These are phyloP conservation scores for Tenebrosternarchus preto DNA, from an alignment of 2,113 vertebrate genomes.

Conservation along the genomic window DNA sequence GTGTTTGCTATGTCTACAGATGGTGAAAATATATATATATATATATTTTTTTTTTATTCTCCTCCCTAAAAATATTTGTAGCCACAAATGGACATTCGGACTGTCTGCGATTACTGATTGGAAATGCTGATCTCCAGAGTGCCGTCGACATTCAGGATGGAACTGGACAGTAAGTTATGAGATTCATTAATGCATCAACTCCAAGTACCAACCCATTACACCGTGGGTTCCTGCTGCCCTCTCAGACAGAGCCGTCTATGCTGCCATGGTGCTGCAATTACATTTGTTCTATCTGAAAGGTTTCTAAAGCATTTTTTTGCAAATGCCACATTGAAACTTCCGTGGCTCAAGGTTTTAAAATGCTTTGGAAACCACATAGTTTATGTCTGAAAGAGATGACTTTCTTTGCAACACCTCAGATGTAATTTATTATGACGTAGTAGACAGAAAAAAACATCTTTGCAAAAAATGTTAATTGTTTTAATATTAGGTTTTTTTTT, in stretches of 20 bases:
- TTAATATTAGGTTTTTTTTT: too few species aligned
- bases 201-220: background rate
- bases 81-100: conserved; percentile 97
- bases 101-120: conserved; percentile 93
- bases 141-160: conserved; percentile 97
- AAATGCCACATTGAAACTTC: background rate
- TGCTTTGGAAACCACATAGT: conserved; percentile 11
- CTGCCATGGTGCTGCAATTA: background rate
- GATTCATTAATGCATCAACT: background rate
- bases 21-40: too few species aligned
- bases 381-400: background rate
- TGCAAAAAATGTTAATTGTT: background rate
- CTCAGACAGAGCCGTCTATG: too few species aligned
- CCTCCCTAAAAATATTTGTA: conserved; percentile 52
- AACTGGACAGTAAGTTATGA: conserved; percentile 89
- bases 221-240: too few species aligned
- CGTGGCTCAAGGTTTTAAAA: background rate
- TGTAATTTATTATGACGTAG: background rate
- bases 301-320: background rate
- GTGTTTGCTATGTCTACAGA: background rate
- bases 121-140: conserved; percentile 93
- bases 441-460: background rate
- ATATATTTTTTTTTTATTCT: background rate
- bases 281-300: conserved; percentile 2
- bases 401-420: background rate